Evolutionary conservation across 2,797 vertebrate genomes (phyloP), one percentile per base, ranked within the genome.

Genomic region (Parauchenoglanis ngamensis): DNA sequence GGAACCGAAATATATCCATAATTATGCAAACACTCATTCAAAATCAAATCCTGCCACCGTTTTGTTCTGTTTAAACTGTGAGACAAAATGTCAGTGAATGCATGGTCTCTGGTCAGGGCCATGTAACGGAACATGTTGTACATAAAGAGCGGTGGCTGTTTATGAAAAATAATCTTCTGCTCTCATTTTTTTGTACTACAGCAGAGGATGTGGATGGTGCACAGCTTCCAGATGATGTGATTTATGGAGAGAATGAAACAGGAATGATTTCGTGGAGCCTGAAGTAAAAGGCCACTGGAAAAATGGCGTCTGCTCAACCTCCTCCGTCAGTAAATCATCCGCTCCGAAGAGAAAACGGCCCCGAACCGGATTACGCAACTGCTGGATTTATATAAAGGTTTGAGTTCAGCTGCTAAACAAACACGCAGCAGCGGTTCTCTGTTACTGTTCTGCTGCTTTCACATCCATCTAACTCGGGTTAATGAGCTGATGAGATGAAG

Each of bases 241-340:
- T 67, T 68, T 44, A 79, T 31, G 61, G 31, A 67, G 73, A 25
- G 61, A 63, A 79, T 31, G 28, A 67, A 67, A 86, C 28, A 52
- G 73, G 63, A 79, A 86, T 85, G 76, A 79, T 52, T 79, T 78
- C 13, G 13, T 79, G 84, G 76, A 86, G 75, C 25, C 31, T 40
- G 76, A 79, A 79, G 56, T 75, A 73, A 72, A 86, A 78, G 76
- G 52, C 61, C 75, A 70, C 61, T 86, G 76, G 76, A 75, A 80
- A 68, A 76, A 86, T 86, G 76, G 61, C 46, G 19, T 78, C 25
- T 80, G 49, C 49, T 70, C 65, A 70, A 80, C 75, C 76, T 86
- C 70, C 73, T 52, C 44, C 46, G 11, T 70, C 46, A 5, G 49
- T 85, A 75, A 73, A 85, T 85, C 68, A 73, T 46, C 54, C 0